Percentiles rank a stretch among this genome's conserved stretches.
Evolutionary conservation across 35 echinoderm and acorn worm species (phyloP).

Genomic region (Heliocidaris tuberculata): DNA sequence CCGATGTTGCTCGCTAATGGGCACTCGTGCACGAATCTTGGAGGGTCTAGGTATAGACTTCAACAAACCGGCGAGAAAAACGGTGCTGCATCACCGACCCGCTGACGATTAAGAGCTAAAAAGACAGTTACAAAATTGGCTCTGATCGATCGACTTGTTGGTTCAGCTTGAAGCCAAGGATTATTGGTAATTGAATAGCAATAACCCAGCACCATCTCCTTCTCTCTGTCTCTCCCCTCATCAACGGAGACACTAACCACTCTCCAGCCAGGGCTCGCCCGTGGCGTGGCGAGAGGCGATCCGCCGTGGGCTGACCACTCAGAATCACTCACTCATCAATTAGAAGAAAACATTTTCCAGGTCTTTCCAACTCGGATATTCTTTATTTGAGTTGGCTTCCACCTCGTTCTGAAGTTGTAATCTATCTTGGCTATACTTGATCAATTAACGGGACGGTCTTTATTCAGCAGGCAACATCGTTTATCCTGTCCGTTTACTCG

Average conservation of each 20-base stretch:
- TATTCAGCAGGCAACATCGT: conserved; percentile 39
- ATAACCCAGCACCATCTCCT: conserved; percentile 13
- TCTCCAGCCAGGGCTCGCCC: conserved; percentile 11
- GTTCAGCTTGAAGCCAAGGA: conserved; percentile 45
- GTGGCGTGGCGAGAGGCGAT: conserved; percentile 23
- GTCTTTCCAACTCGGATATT: background rate
- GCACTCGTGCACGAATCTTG: background rate
- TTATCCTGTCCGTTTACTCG: conserved; percentile 27
- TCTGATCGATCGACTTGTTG: conserved; percentile 47
- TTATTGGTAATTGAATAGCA: conserved; percentile 56
- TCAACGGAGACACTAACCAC: conserved; percentile 41
- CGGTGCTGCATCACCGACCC: conserved; percentile 9
- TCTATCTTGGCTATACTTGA: conserved; percentile 38
- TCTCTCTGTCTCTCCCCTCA: background rate
- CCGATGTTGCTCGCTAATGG: background rate
- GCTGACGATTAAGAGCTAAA: conserved; percentile 9
- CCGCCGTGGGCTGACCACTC: conserved; percentile 41
- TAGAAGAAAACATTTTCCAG: background rate
- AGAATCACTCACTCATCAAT: conserved; percentile 48
- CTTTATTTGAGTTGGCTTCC: background rate
- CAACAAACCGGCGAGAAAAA: background rate
- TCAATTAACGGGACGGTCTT: conserved; percentile 39
- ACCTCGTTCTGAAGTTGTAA: conserved; percentile 19
- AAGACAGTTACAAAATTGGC: conserved; percentile 49
- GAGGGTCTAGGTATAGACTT: background rate